Evolutionary conservation across 2,888 invertebrate genomes (phyloP), one percentile per base, ranked within the genome.

Genomic region (Drosophila nigricruria): DNA sequence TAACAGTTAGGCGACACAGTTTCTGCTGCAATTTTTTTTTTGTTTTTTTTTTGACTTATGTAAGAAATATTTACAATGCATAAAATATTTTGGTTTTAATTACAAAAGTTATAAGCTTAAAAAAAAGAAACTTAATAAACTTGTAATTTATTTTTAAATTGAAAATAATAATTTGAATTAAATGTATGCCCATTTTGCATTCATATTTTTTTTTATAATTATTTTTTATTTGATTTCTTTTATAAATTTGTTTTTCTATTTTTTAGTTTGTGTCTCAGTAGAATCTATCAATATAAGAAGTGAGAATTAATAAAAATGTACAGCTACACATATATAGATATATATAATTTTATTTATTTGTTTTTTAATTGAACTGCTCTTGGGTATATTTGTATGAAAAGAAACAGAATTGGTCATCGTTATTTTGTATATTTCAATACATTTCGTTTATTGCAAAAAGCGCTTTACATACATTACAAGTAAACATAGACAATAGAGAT

Each of bases 361-460:
- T 9, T 53, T 23, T 47, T 34, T 10, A 42, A 14, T 20, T 40
- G 47, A 10, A 53, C 66, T 77, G 61, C 64, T 66, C 59, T 63
- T 64, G 77, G 67, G 49, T 71, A 71, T 56, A 63, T 59, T 76
- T 70, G 72, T 83, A 73, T 58, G 72, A 81, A 84, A 84, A 89
- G 71, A 89, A 89, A 84, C 72, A 89, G 81, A 56, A 70, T 88
- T 85, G 82, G 71, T 88, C 67, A 75, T 73, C 57, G 70, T 70
- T 59, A 63, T 72, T 75, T 72, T 76, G 78, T 73, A 73, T 76
- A 77, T 52, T 59, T 77, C 91, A 92, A 92, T 92, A 91, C 91
- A 90, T 75, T 57, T 77, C 92, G 47, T 92, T 91, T 90, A 92
- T 92, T 92, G 91, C 92, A 92, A 92, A 92, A 92, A 92, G 92